Conservation (phyloP, 2,888 invertebrate genomes). For the Linnaemya tessellans region DNA sequence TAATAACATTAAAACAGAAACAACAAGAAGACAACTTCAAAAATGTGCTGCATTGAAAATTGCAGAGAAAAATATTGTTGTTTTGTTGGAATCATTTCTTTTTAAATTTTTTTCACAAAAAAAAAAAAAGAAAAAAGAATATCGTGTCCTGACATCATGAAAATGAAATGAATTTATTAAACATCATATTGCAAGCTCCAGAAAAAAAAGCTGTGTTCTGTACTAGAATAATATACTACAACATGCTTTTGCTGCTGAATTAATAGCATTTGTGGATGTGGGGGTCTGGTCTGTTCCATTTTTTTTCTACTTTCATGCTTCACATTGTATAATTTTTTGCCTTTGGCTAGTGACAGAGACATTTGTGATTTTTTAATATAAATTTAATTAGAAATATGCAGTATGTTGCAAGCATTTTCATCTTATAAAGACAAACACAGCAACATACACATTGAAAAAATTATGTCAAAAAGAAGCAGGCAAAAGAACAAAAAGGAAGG, state of each 20-base stretch:
- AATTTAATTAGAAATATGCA: slow-evolving; percentile 77
- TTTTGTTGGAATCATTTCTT: slow-evolving; percentile 52
- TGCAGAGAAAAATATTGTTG: slow-evolving; percentile 47
- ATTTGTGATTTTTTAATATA: slow-evolving; percentile 78
- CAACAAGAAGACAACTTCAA: slow-evolving; percentile 32
- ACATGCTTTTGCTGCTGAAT: slow-evolving; percentile 8
- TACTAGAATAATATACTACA: slow-evolving; percentile 6
- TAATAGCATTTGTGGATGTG: slow-evolving; percentile 51
- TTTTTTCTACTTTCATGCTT: slow-evolving; percentile 11
- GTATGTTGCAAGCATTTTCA: slow-evolving; percentile 65
- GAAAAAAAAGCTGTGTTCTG: slow-evolving; percentile 12
- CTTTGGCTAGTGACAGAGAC: slow-evolving; percentile 75
- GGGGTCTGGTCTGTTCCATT: slow-evolving; percentile 23
- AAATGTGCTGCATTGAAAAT: slow-evolving; percentile 42
- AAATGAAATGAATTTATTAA: slow-evolving; percentile 69
- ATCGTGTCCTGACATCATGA: slow-evolving; percentile 63
- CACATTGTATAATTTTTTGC: slow-evolving; percentile 60
- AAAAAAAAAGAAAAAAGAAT: slow-evolving; percentile 3
- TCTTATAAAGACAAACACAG: slow-evolving; percentile 24
- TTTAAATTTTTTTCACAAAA: slow-evolving; percentile 13
- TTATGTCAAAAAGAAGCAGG: slow-evolving; percentile 26
- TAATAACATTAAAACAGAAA: slow-evolving; percentile 45
- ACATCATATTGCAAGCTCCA: slow-evolving; percentile 49
- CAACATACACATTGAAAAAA: slow-evolving; percentile 25
- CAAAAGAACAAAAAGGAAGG: slow-evolving; percentile 6